Evolutionary conservation across 2,797 vertebrate species (phyloP).

Genomic region (Chelonia mydas): DNA sequence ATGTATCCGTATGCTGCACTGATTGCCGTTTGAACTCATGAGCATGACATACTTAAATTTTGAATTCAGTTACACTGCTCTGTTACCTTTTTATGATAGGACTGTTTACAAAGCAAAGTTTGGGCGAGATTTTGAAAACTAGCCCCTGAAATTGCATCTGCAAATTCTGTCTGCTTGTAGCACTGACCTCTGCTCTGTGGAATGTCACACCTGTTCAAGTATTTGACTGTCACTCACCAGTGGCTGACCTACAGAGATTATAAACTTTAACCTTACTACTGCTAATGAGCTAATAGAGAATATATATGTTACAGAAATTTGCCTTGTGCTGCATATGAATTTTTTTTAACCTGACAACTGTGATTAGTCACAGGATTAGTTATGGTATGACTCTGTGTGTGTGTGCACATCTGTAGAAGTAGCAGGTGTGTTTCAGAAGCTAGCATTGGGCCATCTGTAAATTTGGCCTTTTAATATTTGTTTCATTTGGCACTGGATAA

Average conservation of each 20-base stretch:
- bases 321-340: neutral
- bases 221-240: neutral
- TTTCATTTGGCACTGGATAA: neutral
- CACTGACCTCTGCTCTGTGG: fast-evolving
- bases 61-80: neutral
- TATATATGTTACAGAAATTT: neutral
- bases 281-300: neutral
- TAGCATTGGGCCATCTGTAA: neutral
- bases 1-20: fast-evolving
- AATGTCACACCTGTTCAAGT: neutral
- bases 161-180: neutral
- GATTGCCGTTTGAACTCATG: neutral
- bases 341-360: neutral
- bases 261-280: neutral
- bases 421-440: neutral
- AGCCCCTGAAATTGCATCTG: neutral
- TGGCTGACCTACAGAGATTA: neutral
- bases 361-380: neutral
- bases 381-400: no score
- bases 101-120: neutral
- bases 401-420: neutral
- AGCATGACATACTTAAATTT: neutral
- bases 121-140: neutral
- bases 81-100: neutral
- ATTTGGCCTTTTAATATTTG: neutral